phyloP scores from a whole-genome alignment of 2,888 invertebrate genomes.

The Meghimatium bilineatum region DNA sequence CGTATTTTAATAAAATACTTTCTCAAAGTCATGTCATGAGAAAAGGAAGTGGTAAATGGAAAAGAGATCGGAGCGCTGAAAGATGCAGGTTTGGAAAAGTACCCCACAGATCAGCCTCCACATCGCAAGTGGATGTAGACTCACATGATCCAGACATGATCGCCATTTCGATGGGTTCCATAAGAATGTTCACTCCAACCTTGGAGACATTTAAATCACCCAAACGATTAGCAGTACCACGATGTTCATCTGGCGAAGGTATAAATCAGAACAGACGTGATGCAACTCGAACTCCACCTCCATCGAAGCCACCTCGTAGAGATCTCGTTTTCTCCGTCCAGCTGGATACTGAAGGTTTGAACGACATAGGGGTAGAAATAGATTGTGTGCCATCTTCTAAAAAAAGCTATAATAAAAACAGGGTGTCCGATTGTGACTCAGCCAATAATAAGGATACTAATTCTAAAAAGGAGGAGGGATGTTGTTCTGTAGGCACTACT shows the following conservation, averaged over 20 bases:
- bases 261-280: constrained; percentile 13
- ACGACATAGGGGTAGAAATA: constrained; percentile 63
- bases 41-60: constrained; percentile 57
- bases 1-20: constrained; percentile 65
- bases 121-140: constrained; percentile 53
- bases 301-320: constrained; percentile 69
- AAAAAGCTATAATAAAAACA: constrained; percentile 22
- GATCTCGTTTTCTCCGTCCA: constrained; percentile 68
- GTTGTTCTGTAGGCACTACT: background rate
- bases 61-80: constrained; percentile 39
- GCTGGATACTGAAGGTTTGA: constrained; percentile 53
- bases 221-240: background rate
- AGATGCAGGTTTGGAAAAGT: constrained; percentile 23
- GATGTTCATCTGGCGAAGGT: background rate
- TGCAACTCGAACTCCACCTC: constrained; percentile 59
- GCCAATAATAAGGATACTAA: background rate
- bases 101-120: constrained; percentile 54
- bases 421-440: constrained; percentile 16
- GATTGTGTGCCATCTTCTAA: constrained; percentile 55
- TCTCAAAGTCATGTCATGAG: constrained; percentile 51
- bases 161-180: constrained; percentile 24
- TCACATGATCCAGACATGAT: constrained; percentile 34
- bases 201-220: constrained; percentile 32
- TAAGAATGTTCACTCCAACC: constrained; percentile 20
- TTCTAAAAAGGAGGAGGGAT: background rate